phyloP scores from a whole-genome alignment of 1,140 invertebrate genomes.

The Listronotus oregonensis region DNA sequence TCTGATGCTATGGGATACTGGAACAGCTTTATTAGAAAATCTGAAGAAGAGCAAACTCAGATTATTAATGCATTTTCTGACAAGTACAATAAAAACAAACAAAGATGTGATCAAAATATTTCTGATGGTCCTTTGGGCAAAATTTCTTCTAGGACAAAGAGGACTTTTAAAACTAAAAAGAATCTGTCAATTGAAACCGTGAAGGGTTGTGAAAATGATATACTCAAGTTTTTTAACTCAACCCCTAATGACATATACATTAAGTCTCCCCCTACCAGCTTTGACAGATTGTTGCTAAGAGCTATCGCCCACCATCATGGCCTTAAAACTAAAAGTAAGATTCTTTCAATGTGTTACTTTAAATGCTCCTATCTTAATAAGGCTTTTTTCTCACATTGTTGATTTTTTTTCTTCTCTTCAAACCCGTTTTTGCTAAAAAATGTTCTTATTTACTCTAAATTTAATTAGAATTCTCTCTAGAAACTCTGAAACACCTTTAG shows the following conservation, averaged over 20 bases:
- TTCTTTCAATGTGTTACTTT: neutral
- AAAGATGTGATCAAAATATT: neutral
- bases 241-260: conserved; percentile 40
- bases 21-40: conserved; percentile 46
- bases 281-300: conserved; percentile 49
- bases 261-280: conserved; percentile 43
- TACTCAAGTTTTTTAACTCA: conserved; percentile 46
- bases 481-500: too few species aligned
- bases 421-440: too few species aligned
- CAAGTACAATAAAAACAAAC: conserved; percentile 26
- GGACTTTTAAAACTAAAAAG: conserved; percentile 43
- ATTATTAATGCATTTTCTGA: conserved; percentile 40
- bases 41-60: conserved; percentile 45
- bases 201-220: conserved; percentile 41
- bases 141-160: conserved; percentile 44
- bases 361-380: too few species aligned
- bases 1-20: conserved; percentile 43
- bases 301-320: conserved; percentile 50
- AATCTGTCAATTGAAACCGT: conserved; percentile 43
- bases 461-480: too few species aligned
- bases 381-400: too few species aligned
- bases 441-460: conserved; percentile 11
- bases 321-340: conserved; percentile 46
- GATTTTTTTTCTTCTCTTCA: too few species aligned
- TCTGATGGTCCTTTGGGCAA: conserved; percentile 27